A percentile compares a stretch with the other conserved stretches of the same genome.
Evolutionary conservation across 2,797 vertebrate genomes (phyloP).

Genomic region (Champsocephalus esox): DNA sequence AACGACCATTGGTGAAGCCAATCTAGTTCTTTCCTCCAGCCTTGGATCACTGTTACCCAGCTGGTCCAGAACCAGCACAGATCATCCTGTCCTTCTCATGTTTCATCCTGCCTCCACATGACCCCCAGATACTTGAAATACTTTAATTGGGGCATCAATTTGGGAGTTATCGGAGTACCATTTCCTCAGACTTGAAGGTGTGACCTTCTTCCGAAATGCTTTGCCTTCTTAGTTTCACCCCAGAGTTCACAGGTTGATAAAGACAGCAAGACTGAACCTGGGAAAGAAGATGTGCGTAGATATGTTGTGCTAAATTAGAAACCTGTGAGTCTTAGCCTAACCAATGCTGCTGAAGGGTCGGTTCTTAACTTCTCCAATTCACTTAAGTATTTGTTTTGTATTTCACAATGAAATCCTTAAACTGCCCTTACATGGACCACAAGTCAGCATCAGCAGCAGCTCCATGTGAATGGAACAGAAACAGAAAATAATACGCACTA

Average conservation of each 20-base stretch:
- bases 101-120: neutral
- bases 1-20: accelerated
- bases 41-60: neutral
- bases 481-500: neutral
- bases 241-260: neutral
- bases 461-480: neutral
- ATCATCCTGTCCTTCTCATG: neutral
- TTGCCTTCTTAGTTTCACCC: neutral
- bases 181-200: neutral
- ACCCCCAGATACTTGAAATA: neutral
- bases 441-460: neutral
- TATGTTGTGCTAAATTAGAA: neutral
- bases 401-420: neutral
- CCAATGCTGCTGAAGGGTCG: no score
- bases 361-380: no score
- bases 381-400: neutral
- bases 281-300: neutral
- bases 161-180: neutral
- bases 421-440: neutral
- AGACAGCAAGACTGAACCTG: neutral
- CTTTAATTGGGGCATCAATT: neutral
- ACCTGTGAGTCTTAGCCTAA: no score
- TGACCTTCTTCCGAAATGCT: neutral
- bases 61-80: neutral
- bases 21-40: neutral